Evolutionary conservation across 2,113 vertebrate species (phyloP).

Genomic region (Rutilus rutilus): DNA sequence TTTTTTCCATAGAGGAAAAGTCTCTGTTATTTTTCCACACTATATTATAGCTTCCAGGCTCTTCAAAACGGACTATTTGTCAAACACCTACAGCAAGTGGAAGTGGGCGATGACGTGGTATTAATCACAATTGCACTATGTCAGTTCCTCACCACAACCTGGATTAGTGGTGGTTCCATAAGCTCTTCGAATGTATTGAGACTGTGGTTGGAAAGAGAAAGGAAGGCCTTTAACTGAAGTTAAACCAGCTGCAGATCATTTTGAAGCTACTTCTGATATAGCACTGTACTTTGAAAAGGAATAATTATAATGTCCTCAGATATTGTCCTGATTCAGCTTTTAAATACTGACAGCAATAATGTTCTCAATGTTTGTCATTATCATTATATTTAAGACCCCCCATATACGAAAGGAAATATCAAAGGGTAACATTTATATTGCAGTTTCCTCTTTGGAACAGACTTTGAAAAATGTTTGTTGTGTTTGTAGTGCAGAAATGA

Average conservation of each 20-base stretch:
- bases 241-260: neutral
- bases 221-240: neutral
- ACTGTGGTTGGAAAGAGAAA: neutral
- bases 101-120: neutral
- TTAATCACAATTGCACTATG: neutral
- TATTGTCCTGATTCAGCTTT: slow-evolving; percentile 25
- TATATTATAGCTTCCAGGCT: slow-evolving; percentile 1
- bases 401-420: neutral
- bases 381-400: slow-evolving; percentile 26
- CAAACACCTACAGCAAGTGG: neutral
- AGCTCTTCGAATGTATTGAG: slow-evolving; percentile 15
- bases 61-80: neutral
- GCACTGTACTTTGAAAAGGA: slow-evolving; percentile 12
- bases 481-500: slow-evolving; percentile 3
- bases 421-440: neutral
- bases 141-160: neutral
- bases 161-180: neutral
- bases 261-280: slow-evolving; percentile 1
- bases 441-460: neutral
- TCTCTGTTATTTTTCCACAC: slow-evolving; percentile 1
- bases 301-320: neutral
- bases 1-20: slow-evolving; percentile 4
- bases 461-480: neutral
- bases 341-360: slow-evolving; percentile 29
- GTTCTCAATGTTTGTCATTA: slow-evolving; percentile 44